Evolutionary conservation across 2,113 vertebrate species (phyloP), one percentile per base, ranked within the genome.

Genomic region (Mustela nigripes): DNA sequence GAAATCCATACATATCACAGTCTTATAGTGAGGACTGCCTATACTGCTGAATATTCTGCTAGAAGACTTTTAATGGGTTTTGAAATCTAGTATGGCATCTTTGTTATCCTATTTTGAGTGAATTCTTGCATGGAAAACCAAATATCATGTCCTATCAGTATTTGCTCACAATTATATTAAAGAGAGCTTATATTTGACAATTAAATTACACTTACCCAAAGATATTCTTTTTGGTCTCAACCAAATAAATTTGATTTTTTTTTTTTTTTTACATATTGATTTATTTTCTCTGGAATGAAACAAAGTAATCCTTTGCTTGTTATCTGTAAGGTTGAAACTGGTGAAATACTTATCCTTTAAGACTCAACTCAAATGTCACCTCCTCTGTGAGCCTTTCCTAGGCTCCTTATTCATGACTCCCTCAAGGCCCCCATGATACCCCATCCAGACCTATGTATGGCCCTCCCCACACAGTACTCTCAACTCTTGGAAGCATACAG

Each of bases 181-280:
- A 78, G 12, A 86, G 18, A 42, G 48, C 7, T 91, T 81, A 39
- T 63, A 94, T 94, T 62, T 81, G 56, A 89, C 22, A 48, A 83
- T 7, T 87, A n/a, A 92, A 39, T 73, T 90, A 58, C 45, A 97
- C 74, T 48, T 87, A 83, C 58, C 62, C 9, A 92, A 60, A 92
- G 73, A 90, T 45, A 36, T 65, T 89, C 78, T 36, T 82, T 91
- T 82, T 58, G 5, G 62, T 58, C 8, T 33, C 42, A 86, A 33
- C 28, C 88, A 92, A 71, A 53, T 48, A 82, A 50, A 18, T 93
- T 87, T 0, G 1, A 78, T 71, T 85, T 50, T 71, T 85, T 58
- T 76, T n/a, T n/a, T n/a, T 60, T 71, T 85, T 58, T 48, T 1
- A 26, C 14, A 11, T 12, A 7, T 33, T 5, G 12, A 56, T 62